Evolutionary conservation across 2,797 vertebrate species (phyloP), one percentile per base, ranked within the genome.

Genomic region (Varecia variegata): DNA sequence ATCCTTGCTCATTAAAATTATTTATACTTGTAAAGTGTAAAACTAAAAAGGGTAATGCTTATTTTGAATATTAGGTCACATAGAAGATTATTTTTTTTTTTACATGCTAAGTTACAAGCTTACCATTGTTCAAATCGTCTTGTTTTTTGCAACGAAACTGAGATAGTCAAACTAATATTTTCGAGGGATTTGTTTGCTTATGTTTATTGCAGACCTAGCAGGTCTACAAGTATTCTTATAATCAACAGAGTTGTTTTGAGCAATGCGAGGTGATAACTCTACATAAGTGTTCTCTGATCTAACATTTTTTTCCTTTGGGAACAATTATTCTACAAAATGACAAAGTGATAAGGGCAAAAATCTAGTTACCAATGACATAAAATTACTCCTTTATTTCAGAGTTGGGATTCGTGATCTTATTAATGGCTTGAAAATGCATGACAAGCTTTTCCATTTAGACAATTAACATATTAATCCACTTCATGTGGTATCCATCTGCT

Each of bases 311-410:
- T 17, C 76, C 47, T 38, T 0, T 80, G 35, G 50, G 76, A 91
- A 77, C 27, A 91, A 94, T 95, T 90, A 97, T 86, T 97, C 35
- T 47, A 83, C 23, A 83, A 85, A 95, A 93, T 84, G 83, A 94
- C 81, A 96, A 68, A 93, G 93, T 96, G 87, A 9, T 90, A 94
- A 95, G 95, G 97, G 97, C 94, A 97, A 76, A 97, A 89, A 86
- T 97, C 96, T 96, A 92, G 81, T 93, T 98, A 95, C 89, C 15
- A 89, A 73, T 32, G 76, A 88, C 47, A 74, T 60, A 93, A 97
- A 98, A 97, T 96, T 88, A 67, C 93, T 85, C 43, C 76, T 74
- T 98, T 97, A 94, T 96, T 98, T 98, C 91, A 90, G 50, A 88
- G 77, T 95, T 97, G 47, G 1, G 25, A 95, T 97, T 98, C 89